Conservation (phyloP, 2,113 vertebrate genomes). For the Perca schrenkii region DNA sequence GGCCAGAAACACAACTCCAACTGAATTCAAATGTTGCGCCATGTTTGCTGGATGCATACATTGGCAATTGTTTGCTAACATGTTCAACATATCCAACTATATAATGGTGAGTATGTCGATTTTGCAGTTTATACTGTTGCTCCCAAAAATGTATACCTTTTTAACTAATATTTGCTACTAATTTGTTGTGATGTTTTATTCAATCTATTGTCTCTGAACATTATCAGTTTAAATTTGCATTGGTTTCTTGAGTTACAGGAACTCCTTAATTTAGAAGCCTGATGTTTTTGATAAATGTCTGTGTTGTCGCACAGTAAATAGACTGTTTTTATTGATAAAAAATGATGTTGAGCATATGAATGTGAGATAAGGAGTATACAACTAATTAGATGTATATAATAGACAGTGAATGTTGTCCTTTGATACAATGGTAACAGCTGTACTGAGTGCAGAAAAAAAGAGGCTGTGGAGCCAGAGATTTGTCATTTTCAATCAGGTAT, state of each 20-base stretch:
- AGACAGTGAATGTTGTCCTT: not conserved
- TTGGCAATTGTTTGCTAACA: not conserved
- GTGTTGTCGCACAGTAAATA: not conserved
- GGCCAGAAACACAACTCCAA: not conserved
- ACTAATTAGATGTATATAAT: not conserved
- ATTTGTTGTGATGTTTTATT: too few relatives aligned
- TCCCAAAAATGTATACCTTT: not conserved
- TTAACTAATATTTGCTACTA: too few relatives aligned
- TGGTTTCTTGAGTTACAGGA: not conserved
- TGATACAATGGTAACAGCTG: not conserved
- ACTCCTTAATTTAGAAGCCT: not conserved
- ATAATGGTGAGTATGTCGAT: not conserved
- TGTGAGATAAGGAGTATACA: not conserved
- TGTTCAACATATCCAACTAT: not conserved
- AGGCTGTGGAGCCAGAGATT: slow-evolving; percentile 54
- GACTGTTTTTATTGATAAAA: not conserved
- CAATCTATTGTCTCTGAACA: not conserved
- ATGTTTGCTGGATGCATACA: not conserved
- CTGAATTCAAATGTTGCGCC: not conserved
- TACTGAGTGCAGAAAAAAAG: slow-evolving; percentile 36
- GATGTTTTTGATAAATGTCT: not conserved
- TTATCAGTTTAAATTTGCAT: not conserved
- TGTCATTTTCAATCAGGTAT: slow-evolving; percentile 83
- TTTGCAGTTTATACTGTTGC: not conserved
- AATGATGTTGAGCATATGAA: not conserved